Evolutionary conservation across 2,113 vertebrate species (phyloP).

Genomic region (Catagonus wagneri): DNA sequence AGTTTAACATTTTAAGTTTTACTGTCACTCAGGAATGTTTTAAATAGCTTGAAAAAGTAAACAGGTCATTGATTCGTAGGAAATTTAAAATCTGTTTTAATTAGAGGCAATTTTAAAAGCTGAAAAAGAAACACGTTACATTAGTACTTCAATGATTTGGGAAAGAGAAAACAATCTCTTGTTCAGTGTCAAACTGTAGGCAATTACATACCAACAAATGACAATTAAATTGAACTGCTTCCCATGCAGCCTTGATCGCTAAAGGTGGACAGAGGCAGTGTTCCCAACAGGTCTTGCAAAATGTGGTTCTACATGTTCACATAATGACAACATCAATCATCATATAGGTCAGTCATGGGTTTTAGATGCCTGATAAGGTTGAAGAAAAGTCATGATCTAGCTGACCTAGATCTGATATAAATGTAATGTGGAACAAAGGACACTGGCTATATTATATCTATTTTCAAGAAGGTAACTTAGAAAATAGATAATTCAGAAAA

Average conservation of each 20-base stretch:
- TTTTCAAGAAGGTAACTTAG: neutral
- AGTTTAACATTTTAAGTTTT: neutral
- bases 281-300: neutral
- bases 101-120: neutral
- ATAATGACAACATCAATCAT: neutral
- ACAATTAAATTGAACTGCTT: neutral
- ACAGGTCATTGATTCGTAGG: neutral
- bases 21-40: neutral
- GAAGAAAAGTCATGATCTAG: neutral
- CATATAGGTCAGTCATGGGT: neutral
- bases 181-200: neutral
- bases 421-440: neutral
- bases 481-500: neutral
- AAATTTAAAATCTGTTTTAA: slow-evolving; percentile 46
- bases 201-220: neutral
- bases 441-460: neutral
- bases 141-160: neutral
- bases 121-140: neutral
- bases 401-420: neutral
- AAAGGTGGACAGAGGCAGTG: neutral
- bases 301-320: neutral
- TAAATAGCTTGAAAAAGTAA: neutral
- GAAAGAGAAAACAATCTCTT: neutral
- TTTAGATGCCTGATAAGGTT: neutral
- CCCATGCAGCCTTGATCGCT: neutral